Evolutionary conservation across 1,140 invertebrate genomes (phyloP), one percentile per base, ranked within the genome.

Genomic region (Drosophila fuyamai): DNA sequence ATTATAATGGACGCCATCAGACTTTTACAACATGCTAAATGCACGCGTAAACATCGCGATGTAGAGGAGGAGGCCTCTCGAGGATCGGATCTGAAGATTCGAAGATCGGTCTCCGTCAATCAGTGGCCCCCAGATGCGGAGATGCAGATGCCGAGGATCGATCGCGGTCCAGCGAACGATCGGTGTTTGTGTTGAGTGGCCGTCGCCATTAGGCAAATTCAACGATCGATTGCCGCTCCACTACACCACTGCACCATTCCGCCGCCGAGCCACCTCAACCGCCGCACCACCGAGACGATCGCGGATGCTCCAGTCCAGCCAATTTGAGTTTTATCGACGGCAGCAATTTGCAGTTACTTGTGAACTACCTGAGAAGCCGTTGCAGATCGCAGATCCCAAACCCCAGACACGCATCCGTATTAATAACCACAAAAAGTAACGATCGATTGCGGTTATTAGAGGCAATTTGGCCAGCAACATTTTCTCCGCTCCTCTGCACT

Each of bases 1-100:
- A 92, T 92, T 92, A 92, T 91, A 92, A 92, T 92, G 90, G 90
- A 88, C 78, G 90, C 82, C 85, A 91, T 91, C 85, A 91, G 86
- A 91, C 90, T 90, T 91, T 88, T 88, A 91, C 90, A 91, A 91
- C 90, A 91, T 91, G 90, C 85, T 91, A 91, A 91, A 91, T 91
- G 82, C 82, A 88, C 90, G 90, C 90, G 86, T 90, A 85, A 83
- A 89, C 81, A 88, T 72, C 84, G 76, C 80, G 74, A 78, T 76
- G 56, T 27, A 8, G 55, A 5, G 29, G 29, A 29, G 38, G 38
- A 40, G 1, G 23, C 18, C 44, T 53, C 14, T 16, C 43, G 48
- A 50, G 47, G 44, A 72, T 55, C 41, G 55, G 18, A 60, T 66
- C 32, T 47, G 44, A 61, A 62, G 40, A 35, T 32, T 8, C n/a